Evolutionary conservation across 1,140 invertebrate species (phyloP).

Genomic region (Drosophila sucinea): DNA sequence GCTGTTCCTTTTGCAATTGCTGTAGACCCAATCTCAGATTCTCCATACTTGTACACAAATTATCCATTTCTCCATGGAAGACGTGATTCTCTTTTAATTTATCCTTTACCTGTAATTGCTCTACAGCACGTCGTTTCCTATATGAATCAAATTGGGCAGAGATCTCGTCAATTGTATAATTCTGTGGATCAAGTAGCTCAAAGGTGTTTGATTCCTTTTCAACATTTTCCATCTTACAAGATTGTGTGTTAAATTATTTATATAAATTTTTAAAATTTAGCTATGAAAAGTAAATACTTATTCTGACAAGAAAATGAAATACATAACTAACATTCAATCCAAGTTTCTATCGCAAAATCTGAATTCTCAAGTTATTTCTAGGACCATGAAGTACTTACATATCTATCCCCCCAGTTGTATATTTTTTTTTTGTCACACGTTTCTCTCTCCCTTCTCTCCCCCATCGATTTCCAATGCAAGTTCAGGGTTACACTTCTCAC

Average conservation of each 20-base stretch:
- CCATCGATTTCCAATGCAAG: constrained; percentile 71
- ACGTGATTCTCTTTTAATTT: constrained; percentile 6
- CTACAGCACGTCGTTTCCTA: not conserved
- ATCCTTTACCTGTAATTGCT: not conserved
- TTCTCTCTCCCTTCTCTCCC: not conserved
- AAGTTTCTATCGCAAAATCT: not conserved
- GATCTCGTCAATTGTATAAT: constrained; percentile 42
- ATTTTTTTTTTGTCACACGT: constrained; percentile 14
- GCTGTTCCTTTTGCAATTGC: constrained; percentile 9
- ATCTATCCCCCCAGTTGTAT: not conserved
- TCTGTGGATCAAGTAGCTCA: constrained; percentile 12
- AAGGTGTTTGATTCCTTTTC: not conserved
- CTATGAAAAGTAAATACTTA: not conserved
- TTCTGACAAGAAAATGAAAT: not conserved
- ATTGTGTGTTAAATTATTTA: not conserved
- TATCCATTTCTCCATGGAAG: constrained; percentile 6
- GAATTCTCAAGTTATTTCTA: not conserved
- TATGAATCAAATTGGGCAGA: constrained; percentile 38
- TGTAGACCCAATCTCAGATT: constrained; percentile 18
- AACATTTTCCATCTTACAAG: constrained; percentile 19
- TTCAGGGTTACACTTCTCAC: constrained; percentile 58
- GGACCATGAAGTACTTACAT: not conserved
- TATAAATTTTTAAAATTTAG: constrained; percentile 12
- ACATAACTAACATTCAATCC: not conserved
- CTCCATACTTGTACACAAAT: constrained; percentile 13